Conservation (phyloP, 30 jellyfish, hydroid and myxozoan species). For the Hydractinia symbiolongicarpus region DNA sequence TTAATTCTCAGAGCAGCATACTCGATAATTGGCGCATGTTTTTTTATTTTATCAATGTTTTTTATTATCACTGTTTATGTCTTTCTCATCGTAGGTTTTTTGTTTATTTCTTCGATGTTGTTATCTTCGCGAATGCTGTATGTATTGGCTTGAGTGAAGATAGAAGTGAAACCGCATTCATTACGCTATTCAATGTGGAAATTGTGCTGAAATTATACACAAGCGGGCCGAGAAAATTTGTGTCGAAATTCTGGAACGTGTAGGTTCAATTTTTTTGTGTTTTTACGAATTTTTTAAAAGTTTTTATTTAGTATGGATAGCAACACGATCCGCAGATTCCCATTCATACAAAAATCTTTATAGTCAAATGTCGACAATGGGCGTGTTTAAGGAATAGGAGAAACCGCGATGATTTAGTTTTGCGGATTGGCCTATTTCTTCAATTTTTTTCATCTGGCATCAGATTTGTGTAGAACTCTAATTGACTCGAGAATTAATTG, state of each 20-base stretch:
- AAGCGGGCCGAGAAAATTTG: slow-evolving; percentile 69
- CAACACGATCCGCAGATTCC: too few relatives aligned
- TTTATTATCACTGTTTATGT: background rate
- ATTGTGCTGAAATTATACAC: slow-evolving; percentile 82
- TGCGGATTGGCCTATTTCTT: too few relatives aligned
- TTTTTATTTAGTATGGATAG: background rate
- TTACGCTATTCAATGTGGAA: slow-evolving; percentile 74
- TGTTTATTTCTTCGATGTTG: slow-evolving; percentile 74
- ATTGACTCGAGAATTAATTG: too few relatives aligned
- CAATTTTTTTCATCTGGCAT: too few relatives aligned
- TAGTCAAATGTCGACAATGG: too few relatives aligned
- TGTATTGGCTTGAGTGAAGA: slow-evolving; percentile 82
- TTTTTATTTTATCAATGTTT: too few relatives aligned
- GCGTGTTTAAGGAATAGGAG: too few relatives aligned
- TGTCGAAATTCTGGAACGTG: slow-evolving; percentile 79
- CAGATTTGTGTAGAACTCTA: too few relatives aligned
- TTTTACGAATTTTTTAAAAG: background rate
- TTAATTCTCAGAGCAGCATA: background rate
- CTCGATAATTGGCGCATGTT: too few relatives aligned
- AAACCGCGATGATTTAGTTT: too few relatives aligned
- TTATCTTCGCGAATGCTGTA: slow-evolving; percentile 80
- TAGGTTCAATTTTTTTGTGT: slow-evolving; percentile 21
- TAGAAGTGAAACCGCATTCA: slow-evolving; percentile 70
- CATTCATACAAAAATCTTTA: too few relatives aligned
- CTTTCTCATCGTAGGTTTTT: slow-evolving; percentile 41